Base-by-base conservation (phyloP, 2,888 invertebrate species). In the Lottia scabra region DNA sequence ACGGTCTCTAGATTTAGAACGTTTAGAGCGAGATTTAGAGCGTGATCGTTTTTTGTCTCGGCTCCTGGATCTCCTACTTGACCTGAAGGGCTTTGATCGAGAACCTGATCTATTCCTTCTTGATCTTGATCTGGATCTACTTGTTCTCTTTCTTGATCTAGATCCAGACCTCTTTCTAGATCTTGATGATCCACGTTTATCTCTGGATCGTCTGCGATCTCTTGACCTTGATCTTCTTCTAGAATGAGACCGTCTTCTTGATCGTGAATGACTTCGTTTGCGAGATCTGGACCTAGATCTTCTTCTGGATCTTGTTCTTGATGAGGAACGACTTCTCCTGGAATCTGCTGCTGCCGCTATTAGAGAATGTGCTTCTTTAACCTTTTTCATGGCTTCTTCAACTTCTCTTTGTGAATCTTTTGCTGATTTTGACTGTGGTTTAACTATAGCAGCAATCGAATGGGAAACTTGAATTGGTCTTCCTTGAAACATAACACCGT, bases 321-420 rank as follows among this genome's bases (percentile, higher is more conserved):
- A 80, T 43, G 77, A 48, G 16, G 80, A 79, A 63, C 79, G 72
- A 56, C 80, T 80, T 68, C 78, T 68, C 0, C 76, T 75, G n/a
- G 38, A 78, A 68, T 85, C 97, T 77, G 97, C 96, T 16, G 96
- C 96, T 12, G 97, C 97, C 0, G 96, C 95, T 78, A 98, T 96
- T 84, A 97, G 92, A 88, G 95, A 96, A 90, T 98, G 97, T 0
- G 97, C 97, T 90, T 98, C 98, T 87, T 97, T 97, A 0, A 98
- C 97, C 77, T 97, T 92, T 65, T 96, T 95, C 97, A 99, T 97
- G 0, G 97, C 97, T 90, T 98, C 98, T 87, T 97, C 97, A 0
- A 86, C 82, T 72, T 87, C 87, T 16, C 84, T 73, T 68, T 83
- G 82, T 8, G 83, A 83, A 8, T 85, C 85, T 67, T 86, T 84